Percentiles rank a stretch among this genome's conserved stretches.
Conservation (phyloP, 2,113 vertebrate species). For the Halcyon malimbica region DNA sequence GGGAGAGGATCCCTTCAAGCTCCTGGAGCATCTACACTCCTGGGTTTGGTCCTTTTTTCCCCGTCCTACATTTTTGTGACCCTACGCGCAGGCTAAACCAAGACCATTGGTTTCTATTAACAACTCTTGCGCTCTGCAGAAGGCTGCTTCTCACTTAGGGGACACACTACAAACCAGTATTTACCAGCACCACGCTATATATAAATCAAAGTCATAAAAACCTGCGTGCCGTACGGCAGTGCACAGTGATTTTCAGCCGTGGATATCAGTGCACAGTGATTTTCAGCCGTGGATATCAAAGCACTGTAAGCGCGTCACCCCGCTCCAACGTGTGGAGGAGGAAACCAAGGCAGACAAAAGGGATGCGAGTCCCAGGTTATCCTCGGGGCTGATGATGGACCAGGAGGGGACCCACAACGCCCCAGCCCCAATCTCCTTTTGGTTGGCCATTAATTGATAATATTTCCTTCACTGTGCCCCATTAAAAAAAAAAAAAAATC, state of each 20-base stretch:
- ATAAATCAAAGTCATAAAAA: not conserved
- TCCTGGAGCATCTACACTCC: not conserved
- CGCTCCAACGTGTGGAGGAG: rapidly evolving
- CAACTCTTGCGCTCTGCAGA: not conserved
- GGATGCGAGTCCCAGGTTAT: not conserved
- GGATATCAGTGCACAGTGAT: not conserved
- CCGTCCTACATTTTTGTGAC: not conserved
- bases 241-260: not conserved
- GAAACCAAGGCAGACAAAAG: slow-evolving; percentile 44
- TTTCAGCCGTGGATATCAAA: not conserved
- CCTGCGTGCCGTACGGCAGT: rapidly evolving
- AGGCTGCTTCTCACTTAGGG: not conserved
- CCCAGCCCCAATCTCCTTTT: not conserved
- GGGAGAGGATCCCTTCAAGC: not conserved
- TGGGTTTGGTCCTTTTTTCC: not conserved
- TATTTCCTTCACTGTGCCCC: not conserved
- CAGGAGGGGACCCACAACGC: not conserved
- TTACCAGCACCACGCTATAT: rapidly evolving
- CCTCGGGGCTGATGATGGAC: not conserved
- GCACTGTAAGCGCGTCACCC: not conserved
- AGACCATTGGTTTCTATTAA: not conserved
- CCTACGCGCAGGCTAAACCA: not conserved
- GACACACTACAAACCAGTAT: not conserved
- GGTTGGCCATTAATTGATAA: not conserved
- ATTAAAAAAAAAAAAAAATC: not conserved